These are phyloP conservation scores for Drosophila neocordata DNA, from an alignment of 1,140 invertebrate species.

Conservation along the genomic window DNA sequence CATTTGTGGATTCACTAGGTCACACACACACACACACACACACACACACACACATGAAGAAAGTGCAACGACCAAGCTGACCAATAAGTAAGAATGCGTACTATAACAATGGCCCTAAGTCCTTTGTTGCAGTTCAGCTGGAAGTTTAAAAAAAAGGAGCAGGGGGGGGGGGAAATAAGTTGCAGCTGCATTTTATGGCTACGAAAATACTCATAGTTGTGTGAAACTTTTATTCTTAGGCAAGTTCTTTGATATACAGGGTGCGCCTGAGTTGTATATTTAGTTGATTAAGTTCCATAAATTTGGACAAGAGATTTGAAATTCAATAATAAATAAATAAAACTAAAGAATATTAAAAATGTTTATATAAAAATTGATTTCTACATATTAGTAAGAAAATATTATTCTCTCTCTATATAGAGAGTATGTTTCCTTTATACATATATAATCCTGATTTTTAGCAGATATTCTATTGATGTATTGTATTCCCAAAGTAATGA, in stretches of 20 bases:
- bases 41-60: slow-evolving; percentile 1
- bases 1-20: slow-evolving; percentile 69
- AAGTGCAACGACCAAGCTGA: slow-evolving; percentile 65
- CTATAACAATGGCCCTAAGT: slow-evolving; percentile 60
- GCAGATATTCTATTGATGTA: too few relatives aligned
- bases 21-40: slow-evolving; percentile 31
- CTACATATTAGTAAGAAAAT: too few relatives aligned
- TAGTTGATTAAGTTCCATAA: too few relatives aligned
- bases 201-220: slow-evolving; percentile 48
- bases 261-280: too few relatives aligned
- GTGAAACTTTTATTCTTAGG: slow-evolving; percentile 38
- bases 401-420: too few relatives aligned
- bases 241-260: slow-evolving; percentile 34
- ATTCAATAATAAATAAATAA: too few relatives aligned
- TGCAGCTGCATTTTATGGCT: slow-evolving; percentile 75
- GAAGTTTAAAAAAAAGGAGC: slow-evolving; percentile 19
- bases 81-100: slow-evolving; percentile 35
- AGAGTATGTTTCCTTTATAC: too few relatives aligned
- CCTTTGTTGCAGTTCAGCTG: slow-evolving; percentile 55
- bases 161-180: slow-evolving; percentile 29
- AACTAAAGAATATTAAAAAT: too few relatives aligned
- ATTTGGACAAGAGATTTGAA: too few relatives aligned
- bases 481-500: too few relatives aligned
- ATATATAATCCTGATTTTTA: too few relatives aligned
- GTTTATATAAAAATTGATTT: too few relatives aligned